Evolutionary conservation across 2,888 invertebrate genomes (phyloP).

Genomic region (Eristalis pertinax): DNA sequence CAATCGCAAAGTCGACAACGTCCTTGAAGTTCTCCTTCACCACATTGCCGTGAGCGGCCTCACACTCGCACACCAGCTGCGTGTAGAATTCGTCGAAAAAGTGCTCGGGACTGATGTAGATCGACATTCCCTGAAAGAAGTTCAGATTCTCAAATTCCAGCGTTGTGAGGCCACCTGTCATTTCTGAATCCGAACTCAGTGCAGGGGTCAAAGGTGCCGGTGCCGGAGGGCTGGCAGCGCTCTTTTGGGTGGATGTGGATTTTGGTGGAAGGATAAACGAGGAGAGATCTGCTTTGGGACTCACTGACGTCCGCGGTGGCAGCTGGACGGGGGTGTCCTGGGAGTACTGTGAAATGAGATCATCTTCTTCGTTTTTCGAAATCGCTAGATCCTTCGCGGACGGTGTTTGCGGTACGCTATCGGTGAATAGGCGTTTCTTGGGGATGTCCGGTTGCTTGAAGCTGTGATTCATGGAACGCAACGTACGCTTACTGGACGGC

Average conservation of each 20-base stretch:
- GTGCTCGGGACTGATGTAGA: slow-evolving; percentile 81
- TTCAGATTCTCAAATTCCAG: slow-evolving; percentile 79
- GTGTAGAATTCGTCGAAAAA: slow-evolving; percentile 81
- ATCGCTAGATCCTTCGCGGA: slow-evolving; percentile 33
- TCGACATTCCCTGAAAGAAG: slow-evolving; percentile 77
- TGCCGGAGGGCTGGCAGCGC: not conserved
- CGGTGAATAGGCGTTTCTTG: slow-evolving; percentile 77
- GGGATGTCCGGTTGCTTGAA: slow-evolving; percentile 79
- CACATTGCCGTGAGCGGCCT: slow-evolving; percentile 83
- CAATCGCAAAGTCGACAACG: slow-evolving; percentile 86
- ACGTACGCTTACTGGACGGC: slow-evolving; percentile 84
- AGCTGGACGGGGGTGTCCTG: slow-evolving; percentile 76
- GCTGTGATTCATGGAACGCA: slow-evolving; percentile 80
- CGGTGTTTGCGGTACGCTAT: slow-evolving; percentile 37
- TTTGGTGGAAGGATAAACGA: slow-evolving; percentile 22
- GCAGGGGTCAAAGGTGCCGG: slow-evolving; percentile 11
- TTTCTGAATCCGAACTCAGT: slow-evolving; percentile 73
- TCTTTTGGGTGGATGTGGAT: slow-evolving; percentile 27
- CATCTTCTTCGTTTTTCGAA: slow-evolving; percentile 71
- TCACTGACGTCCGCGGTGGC: slow-evolving; percentile 77
- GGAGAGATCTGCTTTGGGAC: slow-evolving; percentile 22
- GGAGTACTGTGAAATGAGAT: slow-evolving; percentile 78
- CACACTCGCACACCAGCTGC: slow-evolving; percentile 82
- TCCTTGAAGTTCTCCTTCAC: slow-evolving; percentile 82
- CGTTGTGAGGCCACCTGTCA: slow-evolving; percentile 72